These are phyloP conservation scores for Peromyscus attwateri DNA, from an alignment of 2,797 vertebrate genomes.

Conservation along the genomic window DNA sequence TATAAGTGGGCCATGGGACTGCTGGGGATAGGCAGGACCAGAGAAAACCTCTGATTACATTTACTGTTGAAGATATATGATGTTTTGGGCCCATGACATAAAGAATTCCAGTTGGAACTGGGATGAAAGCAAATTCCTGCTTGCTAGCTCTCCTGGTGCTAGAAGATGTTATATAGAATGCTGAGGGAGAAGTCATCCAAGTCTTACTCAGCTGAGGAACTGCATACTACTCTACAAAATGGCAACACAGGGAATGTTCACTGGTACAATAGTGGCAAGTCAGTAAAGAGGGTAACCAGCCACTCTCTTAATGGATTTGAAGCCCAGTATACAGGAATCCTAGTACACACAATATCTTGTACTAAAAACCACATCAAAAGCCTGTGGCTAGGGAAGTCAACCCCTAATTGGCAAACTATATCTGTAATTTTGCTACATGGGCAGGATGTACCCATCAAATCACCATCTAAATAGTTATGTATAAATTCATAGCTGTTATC, in stretches of 20 bases:
- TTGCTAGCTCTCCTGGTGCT: background rate
- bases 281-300: no score
- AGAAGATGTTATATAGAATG: no score
- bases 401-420: background rate
- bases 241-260: background rate
- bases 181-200: background rate
- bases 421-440: background rate
- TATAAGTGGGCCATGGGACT: no score
- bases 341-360: background rate
- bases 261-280: background rate
- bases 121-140: background rate
- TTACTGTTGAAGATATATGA: background rate
- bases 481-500: background rate
- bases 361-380: background rate
- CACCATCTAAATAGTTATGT: background rate
- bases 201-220: background rate
- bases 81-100: background rate
- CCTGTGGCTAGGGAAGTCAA: background rate
- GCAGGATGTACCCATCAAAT: background rate
- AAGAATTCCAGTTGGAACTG: background rate
- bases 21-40: no score
- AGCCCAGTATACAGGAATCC: background rate
- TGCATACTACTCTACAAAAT: background rate
- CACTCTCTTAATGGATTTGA: background rate
- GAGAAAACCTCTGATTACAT: no score